Percentiles rank a stretch among this genome's conserved stretches.
Conservation (phyloP, 2,888 invertebrate species). For the Adelphocoris suturalis region DNA sequence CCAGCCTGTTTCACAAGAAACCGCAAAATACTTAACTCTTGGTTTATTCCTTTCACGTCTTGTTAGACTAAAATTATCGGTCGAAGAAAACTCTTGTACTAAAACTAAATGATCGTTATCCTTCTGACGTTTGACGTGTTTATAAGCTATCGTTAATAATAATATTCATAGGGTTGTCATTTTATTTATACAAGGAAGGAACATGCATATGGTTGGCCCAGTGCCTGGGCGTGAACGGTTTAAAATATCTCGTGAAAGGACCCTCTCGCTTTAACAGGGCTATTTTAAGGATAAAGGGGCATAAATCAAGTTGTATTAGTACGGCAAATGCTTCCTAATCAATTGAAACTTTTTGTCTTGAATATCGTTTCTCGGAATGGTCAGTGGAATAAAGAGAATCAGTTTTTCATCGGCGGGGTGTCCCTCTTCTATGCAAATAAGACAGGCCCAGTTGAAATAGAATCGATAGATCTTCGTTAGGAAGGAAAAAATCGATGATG, state of each 20-base stretch:
- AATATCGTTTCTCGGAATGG: constrained; percentile 24
- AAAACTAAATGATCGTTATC: constrained; percentile 56
- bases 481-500: constrained; percentile 7
- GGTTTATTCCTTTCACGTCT: constrained; percentile 50
- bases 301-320: constrained; percentile 49
- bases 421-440: constrained; percentile 47
- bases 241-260: constrained; percentile 48
- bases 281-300: constrained; percentile 26
- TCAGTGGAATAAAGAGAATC: background rate
- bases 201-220: constrained; percentile 65
- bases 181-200: constrained; percentile 62
- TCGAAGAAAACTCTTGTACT: constrained; percentile 17
- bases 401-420: constrained; percentile 46
- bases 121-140: constrained; percentile 63
- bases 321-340: constrained; percentile 44
- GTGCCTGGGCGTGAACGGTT: constrained; percentile 58
- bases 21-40: constrained; percentile 16
- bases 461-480: constrained; percentile 44
- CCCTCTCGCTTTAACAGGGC: constrained; percentile 25
- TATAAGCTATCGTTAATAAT: constrained; percentile 68
- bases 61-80: constrained; percentile 58
- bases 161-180: constrained; percentile 68
- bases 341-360: constrained; percentile 44
- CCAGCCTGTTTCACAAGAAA: constrained; percentile 39
- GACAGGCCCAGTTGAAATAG: constrained; percentile 39